phyloP scores from a whole-genome alignment of 2,888 invertebrate species.

The Shargacucullia verbasci region DNA sequence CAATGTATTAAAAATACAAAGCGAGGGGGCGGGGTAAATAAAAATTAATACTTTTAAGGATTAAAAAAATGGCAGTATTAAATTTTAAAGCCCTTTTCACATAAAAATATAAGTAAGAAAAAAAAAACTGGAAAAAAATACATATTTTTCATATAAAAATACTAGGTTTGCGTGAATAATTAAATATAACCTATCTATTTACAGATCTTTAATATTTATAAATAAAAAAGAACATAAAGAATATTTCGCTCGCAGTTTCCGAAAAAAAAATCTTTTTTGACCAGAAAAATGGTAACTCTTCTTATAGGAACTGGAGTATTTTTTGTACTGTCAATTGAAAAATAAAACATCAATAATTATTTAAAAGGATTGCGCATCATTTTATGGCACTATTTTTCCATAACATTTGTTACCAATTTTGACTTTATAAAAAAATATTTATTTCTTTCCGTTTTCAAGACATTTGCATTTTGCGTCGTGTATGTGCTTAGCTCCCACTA shows the following conservation, averaged over 20 bases:
- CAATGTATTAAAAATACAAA: slow-evolving; percentile 48
- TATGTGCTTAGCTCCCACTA: slow-evolving; percentile 70
- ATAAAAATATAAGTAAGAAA: slow-evolving; percentile 4
- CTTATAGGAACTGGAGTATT: slow-evolving; percentile 67
- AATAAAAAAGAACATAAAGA: slow-evolving; percentile 35
- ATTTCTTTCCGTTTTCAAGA: slow-evolving; percentile 75
- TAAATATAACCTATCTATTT: slow-evolving; percentile 59
- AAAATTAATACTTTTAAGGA: slow-evolving; percentile 52
- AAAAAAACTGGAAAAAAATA: slow-evolving; percentile 24
- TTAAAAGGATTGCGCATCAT: slow-evolving; percentile 40
- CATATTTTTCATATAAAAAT: slow-evolving; percentile 39
- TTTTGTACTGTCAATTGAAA: slow-evolving; percentile 56
- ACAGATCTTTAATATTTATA: slow-evolving; percentile 50
- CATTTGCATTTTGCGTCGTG: slow-evolving; percentile 82
- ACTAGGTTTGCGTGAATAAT: slow-evolving; percentile 35
- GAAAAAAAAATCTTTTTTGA: slow-evolving; percentile 21
- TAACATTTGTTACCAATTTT: slow-evolving; percentile 53
- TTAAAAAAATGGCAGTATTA: slow-evolving; percentile 62
- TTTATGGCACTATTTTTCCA: slow-evolving; percentile 75
- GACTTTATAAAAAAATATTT: slow-evolving; percentile 34
- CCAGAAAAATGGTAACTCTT: slow-evolving; percentile 55
- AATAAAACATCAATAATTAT: slow-evolving; percentile 1
- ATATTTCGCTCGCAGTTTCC: slow-evolving; percentile 32
- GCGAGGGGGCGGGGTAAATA: slow-evolving; percentile 47
- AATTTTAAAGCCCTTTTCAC: slow-evolving; percentile 41